phyloP scores from a whole-genome alignment of 2,888 invertebrate genomes.

The Prostheceraeus crozeri region DNA sequence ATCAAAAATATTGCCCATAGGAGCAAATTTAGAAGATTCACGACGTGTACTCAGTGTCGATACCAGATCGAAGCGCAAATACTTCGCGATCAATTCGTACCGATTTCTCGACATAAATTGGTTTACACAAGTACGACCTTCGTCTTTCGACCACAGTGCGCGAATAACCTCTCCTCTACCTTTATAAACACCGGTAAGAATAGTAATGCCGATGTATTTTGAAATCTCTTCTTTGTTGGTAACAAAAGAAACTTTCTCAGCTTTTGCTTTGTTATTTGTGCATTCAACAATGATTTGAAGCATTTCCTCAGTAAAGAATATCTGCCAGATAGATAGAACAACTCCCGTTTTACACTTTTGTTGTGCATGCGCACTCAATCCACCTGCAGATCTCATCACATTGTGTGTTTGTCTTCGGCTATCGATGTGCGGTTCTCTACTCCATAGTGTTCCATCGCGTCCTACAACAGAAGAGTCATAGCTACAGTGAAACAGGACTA shows the following conservation, averaged over 20 bases:
- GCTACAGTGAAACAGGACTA: too few relatives aligned
- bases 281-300: neutral
- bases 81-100: neutral
- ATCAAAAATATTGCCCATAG: conserved; percentile 11
- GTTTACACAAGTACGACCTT: conserved; percentile 14
- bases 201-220: too few relatives aligned
- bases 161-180: neutral
- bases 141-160: conserved; percentile 2
- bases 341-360: neutral
- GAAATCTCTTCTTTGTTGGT: neutral
- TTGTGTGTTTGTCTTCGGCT: too few relatives aligned
- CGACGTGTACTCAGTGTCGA: neutral
- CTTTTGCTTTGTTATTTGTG: neutral
- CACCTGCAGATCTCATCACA: neutral
- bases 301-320: neutral
- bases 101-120: conserved; percentile 19
- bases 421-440: too few relatives aligned
- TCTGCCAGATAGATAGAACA: neutral
- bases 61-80: conserved; percentile 5
- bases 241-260: conserved; percentile 1
- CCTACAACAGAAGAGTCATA: too few relatives aligned
- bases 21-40: neutral
- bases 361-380: neutral
- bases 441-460: too few relatives aligned
- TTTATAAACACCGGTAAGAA: conserved; percentile 11